phyloP scores from a whole-genome alignment of 1,140 invertebrate species.

The Watersipora subatra region DNA sequence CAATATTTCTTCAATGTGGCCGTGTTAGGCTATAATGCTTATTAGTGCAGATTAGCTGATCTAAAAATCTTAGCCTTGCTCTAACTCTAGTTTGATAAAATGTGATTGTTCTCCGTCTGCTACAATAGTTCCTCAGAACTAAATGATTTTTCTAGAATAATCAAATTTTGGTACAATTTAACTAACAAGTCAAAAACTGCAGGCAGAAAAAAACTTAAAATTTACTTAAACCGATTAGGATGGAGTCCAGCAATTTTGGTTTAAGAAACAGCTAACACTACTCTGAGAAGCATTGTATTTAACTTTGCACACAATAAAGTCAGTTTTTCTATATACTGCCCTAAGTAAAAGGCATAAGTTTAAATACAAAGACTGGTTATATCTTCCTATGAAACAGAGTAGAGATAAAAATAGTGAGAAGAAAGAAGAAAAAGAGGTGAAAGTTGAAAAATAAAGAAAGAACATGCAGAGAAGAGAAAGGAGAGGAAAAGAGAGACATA shows the following conservation, averaged over 20 bases:
- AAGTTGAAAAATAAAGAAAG: background rate
- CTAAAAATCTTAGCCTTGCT: background rate
- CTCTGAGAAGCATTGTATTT: background rate
- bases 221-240: no score
- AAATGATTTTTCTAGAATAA: no score
- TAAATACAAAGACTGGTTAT: background rate
- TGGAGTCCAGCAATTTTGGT: no score
- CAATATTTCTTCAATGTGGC: background rate
- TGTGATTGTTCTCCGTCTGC: background rate
- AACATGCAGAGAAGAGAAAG: slow-evolving; percentile 1
- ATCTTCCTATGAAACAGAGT: background rate
- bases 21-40: background rate
- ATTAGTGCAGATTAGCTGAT: background rate
- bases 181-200: no score
- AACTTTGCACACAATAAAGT: background rate
- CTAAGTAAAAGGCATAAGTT: background rate
- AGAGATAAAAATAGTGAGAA: background rate
- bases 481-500: slow-evolving; percentile 1
- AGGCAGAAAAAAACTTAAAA: no score
- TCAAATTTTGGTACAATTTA: no score
- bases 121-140: no score
- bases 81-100: background rate
- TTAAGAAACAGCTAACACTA: no score
- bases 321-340: background rate
- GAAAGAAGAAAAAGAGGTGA: background rate